Base-by-base conservation (phyloP, 2,797 vertebrate species). In the Sebastes steindachneri region DNA sequence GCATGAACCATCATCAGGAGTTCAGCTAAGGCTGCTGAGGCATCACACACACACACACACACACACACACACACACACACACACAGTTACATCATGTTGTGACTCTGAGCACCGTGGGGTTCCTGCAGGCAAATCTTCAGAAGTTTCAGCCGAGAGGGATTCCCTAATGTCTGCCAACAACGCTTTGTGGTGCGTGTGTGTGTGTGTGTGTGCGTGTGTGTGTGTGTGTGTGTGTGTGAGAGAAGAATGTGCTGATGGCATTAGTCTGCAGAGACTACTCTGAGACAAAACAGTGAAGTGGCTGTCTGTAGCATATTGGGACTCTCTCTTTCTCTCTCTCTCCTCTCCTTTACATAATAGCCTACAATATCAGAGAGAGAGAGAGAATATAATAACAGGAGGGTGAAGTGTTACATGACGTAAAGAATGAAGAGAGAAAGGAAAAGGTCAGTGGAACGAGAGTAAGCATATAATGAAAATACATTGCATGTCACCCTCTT, bases 71-170 rank as follows among this genome's bases (percentile, higher is more conserved):
- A 33, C 31, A 31, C 8, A 1, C 29, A 29, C 29, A 3, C 1
- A 6, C 33, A 75, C 17, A 59, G 68, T 57, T 63, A 67, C 75
- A 80, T 73, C 68, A 78, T 57, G 58, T 19, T 51, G 68, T 48
- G 54, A 79, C 58, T 62, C 48, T 51, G 74, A 82, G 67, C 41
- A 66, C 80, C 77, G 21, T 19, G 1, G 59, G 79, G 59, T 60
- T 83, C 66, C 82, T 89, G 53, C 66, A 80, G 79, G 86, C 65
- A 2, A 53, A 54, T 68, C 76, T 79, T 86, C 19, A 76, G 81
- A 87, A 55, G 68, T 45, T 73, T 72, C 28, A 51, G 73, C 75
- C 7, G 3, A 75, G 21, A 1, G 79, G 59, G 28, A 60, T 58
- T 62, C 15, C 35, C 53, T 55, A 9, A 33, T 35, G 48, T 76